phyloP scores from a whole-genome alignment of 2,888 invertebrate genomes.

The Cephus sareptanus region DNA sequence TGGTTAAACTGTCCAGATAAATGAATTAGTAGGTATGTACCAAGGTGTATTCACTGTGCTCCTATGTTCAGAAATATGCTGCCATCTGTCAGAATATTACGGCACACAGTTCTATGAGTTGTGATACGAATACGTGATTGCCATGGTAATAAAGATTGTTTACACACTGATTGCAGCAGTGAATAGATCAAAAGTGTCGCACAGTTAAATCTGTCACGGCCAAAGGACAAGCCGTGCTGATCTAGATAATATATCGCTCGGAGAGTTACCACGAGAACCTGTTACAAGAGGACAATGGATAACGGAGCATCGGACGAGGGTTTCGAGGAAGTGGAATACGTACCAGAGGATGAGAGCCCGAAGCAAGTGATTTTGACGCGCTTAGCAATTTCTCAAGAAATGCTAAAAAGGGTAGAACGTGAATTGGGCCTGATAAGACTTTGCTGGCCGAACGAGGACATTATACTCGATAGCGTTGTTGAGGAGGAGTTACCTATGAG shows the following conservation, averaged over 20 bases:
- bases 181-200: background rate
- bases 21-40: background rate
- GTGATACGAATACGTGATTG: background rate
- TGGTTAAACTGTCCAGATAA: background rate
- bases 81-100: background rate
- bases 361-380: background rate
- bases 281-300: background rate
- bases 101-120: background rate
- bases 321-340: background rate
- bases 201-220: background rate
- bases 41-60: background rate
- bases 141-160: background rate
- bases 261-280: background rate
- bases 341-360: background rate
- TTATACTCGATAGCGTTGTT: conserved; percentile 60
- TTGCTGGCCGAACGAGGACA: conserved; percentile 71
- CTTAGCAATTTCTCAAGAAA: background rate
- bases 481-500: conserved; percentile 71
- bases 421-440: conserved; percentile 73
- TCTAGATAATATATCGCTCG: background rate
- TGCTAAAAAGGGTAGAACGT: conserved; percentile 62
- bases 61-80: background rate
- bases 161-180: background rate
- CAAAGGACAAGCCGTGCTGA: background rate
- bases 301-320: background rate